Evolutionary conservation across 2,113 vertebrate genomes (phyloP).

Genomic region (Dasyornis broadbenti): DNA sequence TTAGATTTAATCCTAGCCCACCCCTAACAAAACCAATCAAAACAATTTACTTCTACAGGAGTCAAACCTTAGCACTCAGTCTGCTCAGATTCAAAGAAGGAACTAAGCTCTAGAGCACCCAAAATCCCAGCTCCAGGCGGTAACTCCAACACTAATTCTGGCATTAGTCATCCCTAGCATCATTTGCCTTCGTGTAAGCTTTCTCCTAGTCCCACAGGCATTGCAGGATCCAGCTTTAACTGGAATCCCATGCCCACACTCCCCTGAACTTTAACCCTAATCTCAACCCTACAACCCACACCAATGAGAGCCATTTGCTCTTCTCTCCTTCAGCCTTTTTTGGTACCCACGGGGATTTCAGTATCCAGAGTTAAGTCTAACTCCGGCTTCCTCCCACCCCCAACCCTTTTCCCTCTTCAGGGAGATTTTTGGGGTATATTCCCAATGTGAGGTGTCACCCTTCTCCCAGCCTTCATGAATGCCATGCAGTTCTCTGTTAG

Average conservation of each 20-base stretch:
- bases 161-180: background rate
- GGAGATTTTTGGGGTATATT: background rate
- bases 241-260: fast-evolving
- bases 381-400: fast-evolving
- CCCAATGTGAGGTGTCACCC: fast-evolving
- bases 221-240: background rate
- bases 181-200: background rate
- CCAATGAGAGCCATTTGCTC: background rate
- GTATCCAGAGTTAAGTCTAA: background rate
- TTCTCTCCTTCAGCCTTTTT: background rate
- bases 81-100: background rate
- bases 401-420: background rate
- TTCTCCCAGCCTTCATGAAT: background rate
- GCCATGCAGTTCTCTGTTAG: background rate
- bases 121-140: background rate
- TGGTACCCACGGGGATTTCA: background rate
- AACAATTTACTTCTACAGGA: background rate
- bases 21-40: background rate
- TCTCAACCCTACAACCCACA: background rate
- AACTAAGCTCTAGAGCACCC: background rate
- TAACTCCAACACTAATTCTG: background rate
- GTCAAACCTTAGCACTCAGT: background rate
- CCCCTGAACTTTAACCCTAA: background rate
- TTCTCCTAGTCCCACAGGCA: background rate
- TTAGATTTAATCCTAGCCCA: background rate